These are phyloP conservation scores for Chlorodrepanis virens DNA, from an alignment of 2,113 vertebrate species.

Conservation along the genomic window DNA sequence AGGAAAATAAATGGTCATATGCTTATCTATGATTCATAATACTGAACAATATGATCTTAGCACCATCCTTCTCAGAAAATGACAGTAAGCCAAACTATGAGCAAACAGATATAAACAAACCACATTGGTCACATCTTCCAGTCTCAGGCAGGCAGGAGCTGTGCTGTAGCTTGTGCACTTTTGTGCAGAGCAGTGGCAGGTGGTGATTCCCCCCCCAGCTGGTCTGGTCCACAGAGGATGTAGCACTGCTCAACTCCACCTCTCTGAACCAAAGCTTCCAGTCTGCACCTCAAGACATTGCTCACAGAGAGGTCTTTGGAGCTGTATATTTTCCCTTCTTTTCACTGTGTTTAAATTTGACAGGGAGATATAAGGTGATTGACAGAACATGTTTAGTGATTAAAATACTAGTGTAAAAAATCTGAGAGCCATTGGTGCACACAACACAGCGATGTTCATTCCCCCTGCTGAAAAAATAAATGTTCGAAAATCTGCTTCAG, in stretches of 20 bases:
- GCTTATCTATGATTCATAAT: neutral
- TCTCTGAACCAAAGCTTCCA: neutral
- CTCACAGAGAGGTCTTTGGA: neutral
- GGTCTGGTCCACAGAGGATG: neutral
- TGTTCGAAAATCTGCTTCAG: neutral
- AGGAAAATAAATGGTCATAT: neutral
- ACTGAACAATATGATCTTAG: neutral
- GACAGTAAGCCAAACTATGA: neutral
- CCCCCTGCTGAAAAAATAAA: accelerated
- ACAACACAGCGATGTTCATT: accelerated
- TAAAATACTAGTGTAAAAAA: neutral
- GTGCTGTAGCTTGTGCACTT: neutral
- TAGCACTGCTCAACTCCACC: neutral
- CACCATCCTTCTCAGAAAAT: neutral
- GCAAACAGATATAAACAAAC: neutral
- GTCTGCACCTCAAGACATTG: neutral
- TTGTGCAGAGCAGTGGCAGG: neutral
- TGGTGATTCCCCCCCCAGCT: neutral
- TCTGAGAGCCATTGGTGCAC: neutral
- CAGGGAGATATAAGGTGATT: neutral
- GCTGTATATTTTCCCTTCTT: neutral
- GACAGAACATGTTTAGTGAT: neutral
- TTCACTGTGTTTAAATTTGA: neutral
- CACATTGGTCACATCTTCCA: neutral
- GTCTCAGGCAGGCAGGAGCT: neutral